phyloP scores from a whole-genome alignment of 1,140 invertebrate genomes.

The Wiebesia pumilae region DNA sequence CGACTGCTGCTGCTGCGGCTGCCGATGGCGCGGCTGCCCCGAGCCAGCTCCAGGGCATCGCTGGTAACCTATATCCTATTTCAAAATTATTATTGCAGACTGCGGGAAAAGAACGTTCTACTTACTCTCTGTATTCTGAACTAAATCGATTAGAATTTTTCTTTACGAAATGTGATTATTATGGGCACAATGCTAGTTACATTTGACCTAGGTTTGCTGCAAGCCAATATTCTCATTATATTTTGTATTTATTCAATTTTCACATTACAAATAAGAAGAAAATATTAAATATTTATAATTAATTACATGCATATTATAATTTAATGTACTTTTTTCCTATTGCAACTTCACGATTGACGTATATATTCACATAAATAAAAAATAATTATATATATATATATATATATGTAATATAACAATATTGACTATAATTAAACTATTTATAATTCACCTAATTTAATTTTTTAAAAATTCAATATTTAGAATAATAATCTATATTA shows the following conservation, averaged over 20 bases:
- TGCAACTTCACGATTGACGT: too few relatives aligned
- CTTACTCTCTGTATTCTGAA: neutral
- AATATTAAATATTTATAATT: too few relatives aligned
- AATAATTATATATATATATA: too few relatives aligned
- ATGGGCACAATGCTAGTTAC: conserved; percentile 1
- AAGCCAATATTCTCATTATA: neutral
- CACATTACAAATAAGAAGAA: too few relatives aligned
- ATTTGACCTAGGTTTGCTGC: conserved; percentile 19
- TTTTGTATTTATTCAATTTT: neutral
- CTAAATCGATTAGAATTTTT: neutral
- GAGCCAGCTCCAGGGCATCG: conserved; percentile 74
- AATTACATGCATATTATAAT: too few relatives aligned
- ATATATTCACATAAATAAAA: too few relatives aligned
- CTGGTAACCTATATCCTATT: conserved; percentile 74
- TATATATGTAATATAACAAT: too few relatives aligned
- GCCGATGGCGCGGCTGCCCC: conserved; percentile 72
- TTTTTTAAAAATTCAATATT: too few relatives aligned
- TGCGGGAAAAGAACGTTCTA: neutral
- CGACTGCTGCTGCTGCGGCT: conserved; percentile 73
- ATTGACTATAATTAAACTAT: too few relatives aligned
- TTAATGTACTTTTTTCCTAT: too few relatives aligned
- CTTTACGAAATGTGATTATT: neutral
- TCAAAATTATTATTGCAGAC: conserved; percentile 41
- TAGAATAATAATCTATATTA: too few relatives aligned
- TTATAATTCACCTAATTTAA: too few relatives aligned